Conservation (phyloP, 64 coral and sea anemone species). For the Catalaphyllia jardinei region DNA sequence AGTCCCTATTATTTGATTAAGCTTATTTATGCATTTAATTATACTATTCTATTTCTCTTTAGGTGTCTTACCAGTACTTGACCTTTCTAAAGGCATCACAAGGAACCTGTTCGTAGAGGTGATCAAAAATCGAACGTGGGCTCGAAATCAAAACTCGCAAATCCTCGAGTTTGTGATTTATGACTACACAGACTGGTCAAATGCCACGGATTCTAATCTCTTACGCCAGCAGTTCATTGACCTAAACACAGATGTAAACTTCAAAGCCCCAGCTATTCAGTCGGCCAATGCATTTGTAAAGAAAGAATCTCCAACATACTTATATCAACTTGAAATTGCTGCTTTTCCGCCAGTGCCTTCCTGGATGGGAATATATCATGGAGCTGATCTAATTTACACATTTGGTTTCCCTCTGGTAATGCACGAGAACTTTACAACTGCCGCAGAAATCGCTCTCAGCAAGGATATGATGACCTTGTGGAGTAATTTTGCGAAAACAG, state of each 20-base stretch:
- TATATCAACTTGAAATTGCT: constrained; percentile 44
- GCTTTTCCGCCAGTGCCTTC: neutral
- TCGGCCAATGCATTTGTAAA: constrained; percentile 71
- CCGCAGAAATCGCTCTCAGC: neutral
- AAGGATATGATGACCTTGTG: constrained; percentile 22
- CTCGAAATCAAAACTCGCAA: constrained; percentile 50
- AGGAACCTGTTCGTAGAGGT: constrained; percentile 12
- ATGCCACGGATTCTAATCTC: constrained; percentile 38
- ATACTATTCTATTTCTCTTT: neutral
- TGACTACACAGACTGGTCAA: constrained; percentile 75
- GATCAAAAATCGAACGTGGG: constrained; percentile 53
- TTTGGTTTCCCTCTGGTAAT: constrained; percentile 11
- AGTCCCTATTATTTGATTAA: too few relatives aligned
- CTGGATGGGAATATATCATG: constrained; percentile 22
- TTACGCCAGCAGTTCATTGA: constrained; percentile 65
- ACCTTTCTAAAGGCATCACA: constrained; percentile 44
- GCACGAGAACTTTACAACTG: neutral
- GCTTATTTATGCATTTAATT: neutral
- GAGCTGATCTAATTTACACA: constrained; percentile 20
- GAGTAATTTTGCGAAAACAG: constrained; percentile 53
- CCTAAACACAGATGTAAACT: constrained; percentile 52
- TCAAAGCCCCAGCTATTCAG: constrained; percentile 62
- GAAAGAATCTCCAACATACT: constrained; percentile 35
- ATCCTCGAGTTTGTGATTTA: constrained; percentile 58
- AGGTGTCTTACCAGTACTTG: constrained; percentile 62